Evolutionary conservation across 2,113 vertebrate genomes (phyloP).

Genomic region (Pandion haliaetus): DNA sequence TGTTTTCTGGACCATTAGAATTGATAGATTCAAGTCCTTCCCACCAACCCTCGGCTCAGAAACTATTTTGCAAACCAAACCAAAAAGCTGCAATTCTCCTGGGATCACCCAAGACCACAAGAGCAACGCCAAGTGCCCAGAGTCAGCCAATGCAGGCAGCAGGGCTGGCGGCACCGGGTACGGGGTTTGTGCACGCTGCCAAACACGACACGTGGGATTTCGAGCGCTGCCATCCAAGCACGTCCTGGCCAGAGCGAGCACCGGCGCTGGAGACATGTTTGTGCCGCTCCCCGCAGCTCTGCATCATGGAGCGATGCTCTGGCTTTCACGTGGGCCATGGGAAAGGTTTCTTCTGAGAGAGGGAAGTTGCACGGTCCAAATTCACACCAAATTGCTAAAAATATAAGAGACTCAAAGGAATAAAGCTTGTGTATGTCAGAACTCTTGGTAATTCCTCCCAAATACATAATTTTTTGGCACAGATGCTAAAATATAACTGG

Average conservation of each 20-base stretch:
- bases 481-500: background rate
- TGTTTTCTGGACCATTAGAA: background rate
- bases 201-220: background rate
- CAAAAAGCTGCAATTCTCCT: background rate
- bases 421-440: background rate
- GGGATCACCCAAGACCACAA: background rate
- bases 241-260: background rate
- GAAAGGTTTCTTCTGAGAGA: background rate
- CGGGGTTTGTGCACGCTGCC: background rate
- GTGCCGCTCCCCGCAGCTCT: background rate
- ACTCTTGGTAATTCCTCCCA: background rate
- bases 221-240: background rate
- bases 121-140: accelerated
- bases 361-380: background rate
- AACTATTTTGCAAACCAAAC: background rate
- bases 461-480: constrained; percentile 21
- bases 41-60: background rate
- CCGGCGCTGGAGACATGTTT: background rate
- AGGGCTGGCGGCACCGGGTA: background rate
- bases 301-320: background rate
- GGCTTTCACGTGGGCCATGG: background rate
- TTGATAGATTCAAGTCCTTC: background rate
- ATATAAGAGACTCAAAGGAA: background rate
- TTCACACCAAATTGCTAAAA: background rate
- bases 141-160: background rate